Percentiles rank a stretch among this genome's conserved stretches.
These are phyloP conservation scores for Theodoxus fluviatilis DNA, from an alignment of 2,888 invertebrate species.

Conservation along the genomic window DNA sequence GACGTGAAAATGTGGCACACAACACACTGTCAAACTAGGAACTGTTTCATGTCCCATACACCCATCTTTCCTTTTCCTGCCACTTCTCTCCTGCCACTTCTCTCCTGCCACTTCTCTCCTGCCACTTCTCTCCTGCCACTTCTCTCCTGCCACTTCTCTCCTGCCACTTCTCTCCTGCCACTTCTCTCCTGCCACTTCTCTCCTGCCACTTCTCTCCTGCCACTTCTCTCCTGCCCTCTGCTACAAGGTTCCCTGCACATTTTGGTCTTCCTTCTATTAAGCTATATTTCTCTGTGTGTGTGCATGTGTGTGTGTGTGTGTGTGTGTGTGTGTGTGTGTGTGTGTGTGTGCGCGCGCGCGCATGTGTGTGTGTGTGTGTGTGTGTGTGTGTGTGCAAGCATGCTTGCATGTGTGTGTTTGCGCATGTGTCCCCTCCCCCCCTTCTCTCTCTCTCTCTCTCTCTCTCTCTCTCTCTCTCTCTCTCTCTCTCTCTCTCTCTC, in stretches of 20 bases:
- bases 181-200: too few species aligned
- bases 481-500: conserved; percentile 1
- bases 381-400: background rate
- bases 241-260: background rate
- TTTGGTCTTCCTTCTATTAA: background rate
- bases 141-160: too few species aligned
- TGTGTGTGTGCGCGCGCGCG: background rate
- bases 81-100: too few species aligned
- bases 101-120: too few species aligned
- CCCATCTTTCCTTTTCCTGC: too few species aligned
- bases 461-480: background rate
- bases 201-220: background rate
- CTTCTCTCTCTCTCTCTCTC: background rate
- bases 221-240: background rate
- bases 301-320: background rate
- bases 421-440: background rate
- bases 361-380: background rate
- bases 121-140: too few species aligned
- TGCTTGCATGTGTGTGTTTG: background rate
- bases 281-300: too few species aligned
- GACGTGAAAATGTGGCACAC: too few species aligned
- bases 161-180: too few species aligned
- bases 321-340: background rate
- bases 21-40: too few species aligned
- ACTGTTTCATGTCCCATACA: too few species aligned